Conservation (phyloP, 2,888 invertebrate genomes). For the Leptinotarsa peninsularis region DNA sequence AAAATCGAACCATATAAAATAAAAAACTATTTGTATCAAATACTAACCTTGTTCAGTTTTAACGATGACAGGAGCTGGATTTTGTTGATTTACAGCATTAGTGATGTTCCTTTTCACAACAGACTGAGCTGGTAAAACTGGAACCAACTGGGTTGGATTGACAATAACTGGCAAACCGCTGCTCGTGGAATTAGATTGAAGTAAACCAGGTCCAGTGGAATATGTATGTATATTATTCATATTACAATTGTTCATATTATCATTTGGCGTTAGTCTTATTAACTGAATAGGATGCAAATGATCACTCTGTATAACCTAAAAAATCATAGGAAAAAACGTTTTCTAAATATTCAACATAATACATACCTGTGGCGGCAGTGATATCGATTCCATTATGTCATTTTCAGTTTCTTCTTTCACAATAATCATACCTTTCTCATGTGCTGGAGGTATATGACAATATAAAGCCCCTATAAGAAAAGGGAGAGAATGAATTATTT, state of each 20-base stretch:
- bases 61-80: constrained; percentile 60
- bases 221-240: constrained; percentile 47
- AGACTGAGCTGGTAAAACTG: constrained; percentile 72
- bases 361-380: constrained; percentile 59
- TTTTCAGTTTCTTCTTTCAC: constrained; percentile 73
- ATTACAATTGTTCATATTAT: constrained; percentile 46
- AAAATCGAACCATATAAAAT: no score
- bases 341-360: neutral
- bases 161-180: constrained; percentile 77
- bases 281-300: constrained; percentile 58
- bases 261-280: constrained; percentile 55
- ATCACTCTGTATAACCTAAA: constrained; percentile 61
- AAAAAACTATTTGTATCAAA: neutral
- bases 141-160: constrained; percentile 83
- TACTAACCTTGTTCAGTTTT: constrained; percentile 60
- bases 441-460: constrained; percentile 64
- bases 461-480: constrained; percentile 60
- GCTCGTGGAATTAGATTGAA: constrained; percentile 65
- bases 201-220: constrained; percentile 55
- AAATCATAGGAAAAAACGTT: constrained; percentile 3
- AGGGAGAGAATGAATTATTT: no score
- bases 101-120: constrained; percentile 62
- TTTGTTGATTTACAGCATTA: constrained; percentile 53
- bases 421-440: constrained; percentile 75
- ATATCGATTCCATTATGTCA: constrained; percentile 58